These are phyloP conservation scores for Colius striatus DNA, from an alignment of 2,113 vertebrate genomes.

Conservation along the genomic window DNA sequence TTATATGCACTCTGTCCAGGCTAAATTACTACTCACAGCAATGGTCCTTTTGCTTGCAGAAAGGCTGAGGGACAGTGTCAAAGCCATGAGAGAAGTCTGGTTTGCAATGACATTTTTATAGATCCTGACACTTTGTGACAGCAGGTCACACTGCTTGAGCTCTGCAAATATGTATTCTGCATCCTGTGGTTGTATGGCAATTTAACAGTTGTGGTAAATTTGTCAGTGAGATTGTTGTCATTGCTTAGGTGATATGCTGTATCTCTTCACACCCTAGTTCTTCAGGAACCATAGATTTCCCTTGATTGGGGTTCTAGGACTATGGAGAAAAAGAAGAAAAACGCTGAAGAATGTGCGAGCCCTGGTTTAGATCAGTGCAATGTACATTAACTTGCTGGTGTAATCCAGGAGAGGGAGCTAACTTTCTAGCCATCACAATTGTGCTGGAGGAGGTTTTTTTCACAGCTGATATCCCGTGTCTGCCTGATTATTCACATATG, in stretches of 20 bases:
- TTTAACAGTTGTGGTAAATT: background rate
- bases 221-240: background rate
- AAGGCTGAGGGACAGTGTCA: background rate
- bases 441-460: background rate
- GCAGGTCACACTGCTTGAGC: background rate
- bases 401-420: conserved; percentile 67
- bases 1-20: rapidly evolving
- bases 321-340: background rate
- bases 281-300: background rate
- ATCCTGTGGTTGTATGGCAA: rapidly evolving
- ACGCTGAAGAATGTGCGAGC: rapidly evolving
- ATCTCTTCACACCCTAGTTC: background rate
- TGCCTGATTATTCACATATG: conserved; percentile 56
- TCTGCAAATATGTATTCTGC: background rate
- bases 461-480: conserved; percentile 33
- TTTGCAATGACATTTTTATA: background rate
- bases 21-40: background rate
- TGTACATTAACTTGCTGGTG: background rate
- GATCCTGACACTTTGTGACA: background rate
- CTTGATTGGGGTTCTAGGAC: background rate
- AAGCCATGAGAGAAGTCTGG: background rate
- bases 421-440: conserved; percentile 12
- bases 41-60: background rate
- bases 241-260: background rate
- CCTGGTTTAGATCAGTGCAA: background rate